A percentile compares a stretch with the other conserved stretches of the same genome.
Conservation (phyloP, 2,797 vertebrate species). For the Cyclura pinguis region DNA sequence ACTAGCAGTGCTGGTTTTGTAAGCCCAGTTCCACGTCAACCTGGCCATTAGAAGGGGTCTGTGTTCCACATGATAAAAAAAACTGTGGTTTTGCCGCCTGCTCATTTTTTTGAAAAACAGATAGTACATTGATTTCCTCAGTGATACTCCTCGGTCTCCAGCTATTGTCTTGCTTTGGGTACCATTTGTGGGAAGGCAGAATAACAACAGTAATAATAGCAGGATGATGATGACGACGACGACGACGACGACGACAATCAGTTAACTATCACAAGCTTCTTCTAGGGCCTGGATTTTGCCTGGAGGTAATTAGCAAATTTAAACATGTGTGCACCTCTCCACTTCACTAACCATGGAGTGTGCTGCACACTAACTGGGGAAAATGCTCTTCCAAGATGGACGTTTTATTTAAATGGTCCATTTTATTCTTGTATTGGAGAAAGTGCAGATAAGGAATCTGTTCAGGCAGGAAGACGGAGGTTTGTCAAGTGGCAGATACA, state of each 20-base stretch:
- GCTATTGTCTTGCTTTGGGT: not conserved
- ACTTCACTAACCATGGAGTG: slow-evolving; percentile 24
- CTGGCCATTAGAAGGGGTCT: not conserved
- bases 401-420: slow-evolving; percentile 64
- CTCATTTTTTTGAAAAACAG: not conserved
- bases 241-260: not conserved
- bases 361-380: slow-evolving; percentile 52
- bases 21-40: not conserved
- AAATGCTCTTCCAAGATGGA: slow-evolving; percentile 57
- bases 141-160: not conserved
- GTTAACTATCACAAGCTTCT: not conserved
- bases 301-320: accelerated
- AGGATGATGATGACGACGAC: not conserved
- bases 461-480: not conserved
- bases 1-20: not conserved
- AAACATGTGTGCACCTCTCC: not conserved
- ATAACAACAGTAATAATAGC: not conserved
- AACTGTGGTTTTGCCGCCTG: not conserved
- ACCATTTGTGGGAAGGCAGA: not conserved
- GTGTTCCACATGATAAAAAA: no score
- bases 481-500: not conserved
- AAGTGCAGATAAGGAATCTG: not conserved
- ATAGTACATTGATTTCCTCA: not conserved
- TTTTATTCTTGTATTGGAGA: slow-evolving; percentile 58
- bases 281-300: not conserved